Conservation (phyloP, 1,140 invertebrate species). For the Apis cerana region DNA sequence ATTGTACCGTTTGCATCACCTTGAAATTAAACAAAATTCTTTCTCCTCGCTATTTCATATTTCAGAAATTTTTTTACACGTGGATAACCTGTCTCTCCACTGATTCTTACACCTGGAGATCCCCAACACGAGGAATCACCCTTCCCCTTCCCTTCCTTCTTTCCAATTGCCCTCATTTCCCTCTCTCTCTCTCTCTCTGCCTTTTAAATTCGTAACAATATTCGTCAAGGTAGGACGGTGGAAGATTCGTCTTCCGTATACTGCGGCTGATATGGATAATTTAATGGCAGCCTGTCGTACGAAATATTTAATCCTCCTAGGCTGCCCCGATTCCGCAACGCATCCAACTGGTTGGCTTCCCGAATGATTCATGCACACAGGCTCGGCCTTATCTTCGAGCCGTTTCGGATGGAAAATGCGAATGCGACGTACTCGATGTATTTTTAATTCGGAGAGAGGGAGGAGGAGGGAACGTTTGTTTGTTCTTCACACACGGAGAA, state of each 20-base stretch:
- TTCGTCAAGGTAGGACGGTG: not conserved
- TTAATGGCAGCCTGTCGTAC: not conserved
- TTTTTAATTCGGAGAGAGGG: not conserved
- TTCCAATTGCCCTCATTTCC: too few species aligned
- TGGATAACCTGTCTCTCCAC: too few species aligned
- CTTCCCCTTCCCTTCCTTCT: not conserved
- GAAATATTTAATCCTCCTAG: conserved; percentile 13
- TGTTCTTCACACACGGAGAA: not conserved
- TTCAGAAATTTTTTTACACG: too few species aligned
- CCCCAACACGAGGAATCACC: too few species aligned
- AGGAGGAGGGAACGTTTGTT: not conserved
- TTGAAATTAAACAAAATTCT: too few species aligned
- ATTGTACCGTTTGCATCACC: too few species aligned
- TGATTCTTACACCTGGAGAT: too few species aligned
- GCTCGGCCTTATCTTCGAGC: not conserved
- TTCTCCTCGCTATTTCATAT: too few species aligned
- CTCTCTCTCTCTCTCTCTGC: not conserved
- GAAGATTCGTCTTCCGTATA: not conserved
- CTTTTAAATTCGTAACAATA: conserved; percentile 10
- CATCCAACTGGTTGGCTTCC: not conserved
- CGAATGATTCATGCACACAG: not conserved
- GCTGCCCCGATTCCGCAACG: not conserved
- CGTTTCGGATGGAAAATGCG: not conserved
- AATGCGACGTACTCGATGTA: not conserved
- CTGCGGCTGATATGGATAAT: conserved; percentile 15